Percentiles rank a stretch among this genome's conserved stretches.
phyloP scores from a whole-genome alignment of 2,797 vertebrate species.

The Gila robusta region DNA sequence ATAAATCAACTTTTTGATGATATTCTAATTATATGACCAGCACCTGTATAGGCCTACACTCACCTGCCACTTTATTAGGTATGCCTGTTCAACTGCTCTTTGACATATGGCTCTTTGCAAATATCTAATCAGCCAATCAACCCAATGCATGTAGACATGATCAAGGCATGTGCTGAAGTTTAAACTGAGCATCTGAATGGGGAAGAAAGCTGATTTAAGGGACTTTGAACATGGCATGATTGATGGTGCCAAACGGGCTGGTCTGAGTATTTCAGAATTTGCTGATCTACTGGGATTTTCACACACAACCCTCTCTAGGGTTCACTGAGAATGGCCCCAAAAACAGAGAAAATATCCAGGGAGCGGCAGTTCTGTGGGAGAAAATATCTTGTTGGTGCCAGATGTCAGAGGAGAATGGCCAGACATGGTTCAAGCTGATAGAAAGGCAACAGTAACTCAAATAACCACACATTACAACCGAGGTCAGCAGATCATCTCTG shows the following conservation, averaged over 20 bases:
- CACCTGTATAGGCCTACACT: not conserved
- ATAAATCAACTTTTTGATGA: no score
- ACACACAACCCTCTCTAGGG: no score
- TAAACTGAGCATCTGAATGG: no score
- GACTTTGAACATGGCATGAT: no score
- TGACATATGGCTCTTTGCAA: no score
- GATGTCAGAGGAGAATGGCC: conserved; percentile 53
- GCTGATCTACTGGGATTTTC: no score
- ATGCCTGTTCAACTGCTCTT: no score
- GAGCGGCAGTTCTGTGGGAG: conserved; percentile 48
- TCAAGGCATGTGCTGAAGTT: not conserved
- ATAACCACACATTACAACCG: not conserved
- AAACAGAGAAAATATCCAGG: conserved; percentile 30
- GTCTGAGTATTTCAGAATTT: no score
- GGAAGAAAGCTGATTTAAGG: no score
- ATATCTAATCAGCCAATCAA: not conserved
- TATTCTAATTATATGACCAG: no score
- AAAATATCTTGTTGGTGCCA: conserved; percentile 39
- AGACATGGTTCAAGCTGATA: conserved; percentile 29
- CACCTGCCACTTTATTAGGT: no score
- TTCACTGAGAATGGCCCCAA: not conserved
- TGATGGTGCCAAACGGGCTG: no score
- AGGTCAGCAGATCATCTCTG: not conserved
- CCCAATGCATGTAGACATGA: not conserved
- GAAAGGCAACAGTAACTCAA: not conserved